phyloP scores from a whole-genome alignment of 2,888 invertebrate species.

The Platycheirus rosarum region DNA sequence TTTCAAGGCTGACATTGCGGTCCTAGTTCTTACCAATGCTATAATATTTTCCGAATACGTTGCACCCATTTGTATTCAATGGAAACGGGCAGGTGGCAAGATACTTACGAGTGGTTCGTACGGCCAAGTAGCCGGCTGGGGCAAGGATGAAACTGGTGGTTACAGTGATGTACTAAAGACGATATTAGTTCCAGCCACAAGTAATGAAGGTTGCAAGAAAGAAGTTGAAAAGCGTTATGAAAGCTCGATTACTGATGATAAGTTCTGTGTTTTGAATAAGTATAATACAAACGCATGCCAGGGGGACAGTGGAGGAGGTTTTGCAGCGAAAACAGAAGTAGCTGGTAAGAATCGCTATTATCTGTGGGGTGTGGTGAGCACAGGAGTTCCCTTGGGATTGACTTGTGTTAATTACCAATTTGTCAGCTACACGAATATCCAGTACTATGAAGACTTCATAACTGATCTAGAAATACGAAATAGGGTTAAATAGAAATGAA shows the following conservation, averaged over 20 bases:
- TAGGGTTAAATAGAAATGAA: constrained; percentile 37
- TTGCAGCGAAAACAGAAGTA: constrained; percentile 58
- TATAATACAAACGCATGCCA: constrained; percentile 74
- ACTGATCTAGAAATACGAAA: constrained; percentile 18
- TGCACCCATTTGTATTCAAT: constrained; percentile 80
- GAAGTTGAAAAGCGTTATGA: constrained; percentile 55
- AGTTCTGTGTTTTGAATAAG: constrained; percentile 78
- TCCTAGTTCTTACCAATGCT: constrained; percentile 77
- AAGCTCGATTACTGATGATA: constrained; percentile 77
- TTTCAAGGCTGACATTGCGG: constrained; percentile 79
- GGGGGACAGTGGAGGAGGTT: constrained; percentile 79
- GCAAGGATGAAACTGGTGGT: constrained; percentile 37
- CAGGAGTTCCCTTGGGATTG: constrained; percentile 44
- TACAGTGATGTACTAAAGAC: constrained; percentile 65
- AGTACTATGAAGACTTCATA: constrained; percentile 46
- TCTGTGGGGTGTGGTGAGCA: constrained; percentile 77
- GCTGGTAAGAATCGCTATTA: constrained; percentile 55
- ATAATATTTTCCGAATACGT: constrained; percentile 78
- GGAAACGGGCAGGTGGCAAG: constrained; percentile 60
- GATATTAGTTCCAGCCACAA: constrained; percentile 65
- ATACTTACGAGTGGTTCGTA: constrained; percentile 12
- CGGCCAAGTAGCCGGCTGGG: constrained; percentile 76
- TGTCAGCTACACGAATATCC: constrained; percentile 72
- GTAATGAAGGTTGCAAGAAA: constrained; percentile 69
- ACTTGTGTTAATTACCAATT: constrained; percentile 37